A percentile compares a stretch with the other conserved stretches of the same genome.
Conservation (phyloP, 2,797 vertebrate species). For the Crenuchus spilurus region DNA sequence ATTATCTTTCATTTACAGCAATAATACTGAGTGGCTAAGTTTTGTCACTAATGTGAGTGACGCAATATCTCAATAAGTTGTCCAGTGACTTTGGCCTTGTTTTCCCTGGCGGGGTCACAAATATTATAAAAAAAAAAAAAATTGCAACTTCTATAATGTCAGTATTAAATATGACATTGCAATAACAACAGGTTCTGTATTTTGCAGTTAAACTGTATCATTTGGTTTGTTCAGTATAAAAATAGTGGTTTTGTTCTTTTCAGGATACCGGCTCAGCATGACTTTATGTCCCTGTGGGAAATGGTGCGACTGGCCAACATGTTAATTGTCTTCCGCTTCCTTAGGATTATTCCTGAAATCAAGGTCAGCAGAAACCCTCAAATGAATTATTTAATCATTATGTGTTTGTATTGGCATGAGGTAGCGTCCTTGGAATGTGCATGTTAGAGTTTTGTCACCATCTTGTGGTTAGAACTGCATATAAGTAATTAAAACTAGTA, state of each 20-base stretch:
- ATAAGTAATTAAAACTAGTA: too few relatives aligned
- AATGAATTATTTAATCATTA: neutral
- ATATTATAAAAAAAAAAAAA: too few relatives aligned
- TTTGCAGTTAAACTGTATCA: neutral
- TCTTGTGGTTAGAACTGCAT: neutral
- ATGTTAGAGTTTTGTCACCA: constrained; percentile 1
- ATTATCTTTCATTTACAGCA: too few relatives aligned
- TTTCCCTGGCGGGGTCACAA: too few relatives aligned
- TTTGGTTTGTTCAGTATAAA: neutral
- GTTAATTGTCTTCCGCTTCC: constrained; percentile 92
- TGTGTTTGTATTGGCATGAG: neutral
- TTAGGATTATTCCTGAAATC: constrained; percentile 89
- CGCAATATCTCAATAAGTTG: too few relatives aligned
- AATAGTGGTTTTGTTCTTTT: neutral
- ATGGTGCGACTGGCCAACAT: constrained; percentile 89
- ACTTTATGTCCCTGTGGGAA: constrained; percentile 87
- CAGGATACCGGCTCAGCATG: constrained; percentile 76
- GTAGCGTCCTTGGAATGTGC: neutral
- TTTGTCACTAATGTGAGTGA: too few relatives aligned
- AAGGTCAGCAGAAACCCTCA: constrained; percentile 75
- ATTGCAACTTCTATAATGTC: too few relatives aligned
- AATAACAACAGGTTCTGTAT: too few relatives aligned
- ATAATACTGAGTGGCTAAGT: too few relatives aligned
- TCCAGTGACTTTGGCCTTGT: too few relatives aligned
- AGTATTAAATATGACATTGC: too few relatives aligned